A percentile compares a stretch with the other conserved stretches of the same genome.
Evolutionary conservation across 2,797 vertebrate species (phyloP).

Genomic region (Sebastes taczanowskii): DNA sequence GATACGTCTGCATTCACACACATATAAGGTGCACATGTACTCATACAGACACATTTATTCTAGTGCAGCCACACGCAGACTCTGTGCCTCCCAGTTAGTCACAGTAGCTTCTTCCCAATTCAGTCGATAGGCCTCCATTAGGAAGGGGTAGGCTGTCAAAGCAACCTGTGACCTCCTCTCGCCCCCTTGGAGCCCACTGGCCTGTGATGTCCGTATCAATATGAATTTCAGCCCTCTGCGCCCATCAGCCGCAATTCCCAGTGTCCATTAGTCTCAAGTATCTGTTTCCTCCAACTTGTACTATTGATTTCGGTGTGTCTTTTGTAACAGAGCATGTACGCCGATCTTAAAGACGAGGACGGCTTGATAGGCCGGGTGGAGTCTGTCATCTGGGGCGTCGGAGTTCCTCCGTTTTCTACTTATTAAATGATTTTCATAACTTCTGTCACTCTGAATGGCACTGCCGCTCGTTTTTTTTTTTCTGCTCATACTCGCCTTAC

Average conservation of each 20-base stretch:
- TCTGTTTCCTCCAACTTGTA: constrained; percentile 86
- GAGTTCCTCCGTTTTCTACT: constrained; percentile 14
- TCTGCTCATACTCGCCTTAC: constrained; percentile 13
- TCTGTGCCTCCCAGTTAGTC: constrained; percentile 81
- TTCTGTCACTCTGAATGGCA: constrained; percentile 24
- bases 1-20: constrained; percentile 74
- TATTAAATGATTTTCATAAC: constrained; percentile 42
- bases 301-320: constrained; percentile 86
- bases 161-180: constrained; percentile 84
- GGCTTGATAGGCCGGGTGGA: constrained; percentile 36
- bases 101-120: constrained; percentile 80
- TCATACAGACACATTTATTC: constrained; percentile 32
- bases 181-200: constrained; percentile 76
- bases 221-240: constrained; percentile 85
- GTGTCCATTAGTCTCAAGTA: constrained; percentile 92
- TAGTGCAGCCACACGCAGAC: constrained; percentile 67
- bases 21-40: constrained; percentile 14
- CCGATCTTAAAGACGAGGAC: constrained; percentile 73
- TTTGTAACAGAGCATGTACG: constrained; percentile 71
- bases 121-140: constrained; percentile 96
- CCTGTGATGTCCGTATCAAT: constrained; percentile 86
- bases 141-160: constrained; percentile 84
- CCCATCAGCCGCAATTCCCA: constrained; percentile 82
- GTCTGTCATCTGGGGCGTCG: constrained; percentile 48
- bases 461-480: constrained; percentile 6